Percentiles rank a stretch among this genome's conserved stretches.
These are phyloP conservation scores for Grapholita molesta DNA, from an alignment of 1,140 invertebrate species.

Conservation along the genomic window DNA sequence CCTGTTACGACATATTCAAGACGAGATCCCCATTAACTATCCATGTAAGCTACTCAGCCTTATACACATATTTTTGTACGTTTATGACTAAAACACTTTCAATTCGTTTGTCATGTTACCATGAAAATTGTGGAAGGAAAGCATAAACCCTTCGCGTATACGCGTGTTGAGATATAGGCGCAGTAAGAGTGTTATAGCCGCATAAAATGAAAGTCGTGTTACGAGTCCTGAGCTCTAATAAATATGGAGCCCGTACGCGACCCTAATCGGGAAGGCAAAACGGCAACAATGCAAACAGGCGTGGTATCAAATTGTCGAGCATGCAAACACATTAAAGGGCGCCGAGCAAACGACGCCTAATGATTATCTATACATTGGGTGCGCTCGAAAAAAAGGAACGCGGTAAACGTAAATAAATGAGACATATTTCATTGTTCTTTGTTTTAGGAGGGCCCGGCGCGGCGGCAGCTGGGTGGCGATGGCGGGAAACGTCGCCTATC, in stretches of 20 bases:
- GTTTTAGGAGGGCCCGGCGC: constrained; percentile 56
- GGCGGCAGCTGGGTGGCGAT: constrained; percentile 59
- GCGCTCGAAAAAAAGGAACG: constrained; percentile 42
- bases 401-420: constrained; percentile 62
- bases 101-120: constrained; percentile 30
- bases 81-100: constrained; percentile 1
- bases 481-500: constrained; percentile 70
- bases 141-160: constrained; percentile 35
- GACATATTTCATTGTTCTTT: constrained; percentile 67
- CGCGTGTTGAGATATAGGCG: constrained; percentile 36
- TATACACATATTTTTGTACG: background rate
- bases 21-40: background rate
- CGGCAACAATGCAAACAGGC: constrained; percentile 71
- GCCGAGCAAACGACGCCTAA: constrained; percentile 61
- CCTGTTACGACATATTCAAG: constrained; percentile 34
- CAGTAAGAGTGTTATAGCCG: constrained; percentile 42
- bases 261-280: constrained; percentile 73
- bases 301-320: constrained; percentile 70
- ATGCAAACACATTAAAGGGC: constrained; percentile 72
- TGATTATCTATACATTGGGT: constrained; percentile 67
- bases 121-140: constrained; percentile 50
- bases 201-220: constrained; percentile 73
- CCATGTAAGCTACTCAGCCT: background rate
- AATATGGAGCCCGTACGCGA: constrained; percentile 69
- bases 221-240: constrained; percentile 70